Evolutionary conservation across 2,113 vertebrate species (phyloP).

Genomic region (Axis porcinus): DNA sequence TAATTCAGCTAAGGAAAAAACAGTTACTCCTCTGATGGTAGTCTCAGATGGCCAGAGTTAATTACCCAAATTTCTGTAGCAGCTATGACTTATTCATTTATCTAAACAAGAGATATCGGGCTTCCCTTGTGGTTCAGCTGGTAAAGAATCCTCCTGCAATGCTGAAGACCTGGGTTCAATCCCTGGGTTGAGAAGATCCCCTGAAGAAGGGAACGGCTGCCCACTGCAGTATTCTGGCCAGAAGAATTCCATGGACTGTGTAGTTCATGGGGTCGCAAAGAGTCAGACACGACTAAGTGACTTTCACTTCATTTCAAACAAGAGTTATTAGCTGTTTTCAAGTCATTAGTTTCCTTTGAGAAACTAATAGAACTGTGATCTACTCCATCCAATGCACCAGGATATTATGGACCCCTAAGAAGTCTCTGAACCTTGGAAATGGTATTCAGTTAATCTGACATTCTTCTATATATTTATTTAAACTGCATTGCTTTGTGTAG

Average conservation of each 20-base stretch:
- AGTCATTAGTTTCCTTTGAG: neutral
- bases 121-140: neutral
- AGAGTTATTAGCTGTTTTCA: neutral
- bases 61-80: neutral
- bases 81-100: neutral
- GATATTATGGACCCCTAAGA: neutral
- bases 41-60: neutral
- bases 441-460: neutral
- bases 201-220: neutral
- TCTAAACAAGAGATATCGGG: neutral
- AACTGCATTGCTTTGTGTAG: neutral
- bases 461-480: neutral
- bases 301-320: neutral
- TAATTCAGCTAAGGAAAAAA: neutral
- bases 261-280: neutral
- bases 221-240: neutral
- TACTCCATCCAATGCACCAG: neutral
- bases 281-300: neutral
- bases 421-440: neutral
- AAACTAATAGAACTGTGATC: neutral
- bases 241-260: neutral
- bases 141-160: neutral
- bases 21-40: neutral
- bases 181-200: neutral
- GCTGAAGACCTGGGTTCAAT: neutral